Base-by-base conservation (phyloP, 2,113 vertebrate species). In the Paradisaea rubra region DNA sequence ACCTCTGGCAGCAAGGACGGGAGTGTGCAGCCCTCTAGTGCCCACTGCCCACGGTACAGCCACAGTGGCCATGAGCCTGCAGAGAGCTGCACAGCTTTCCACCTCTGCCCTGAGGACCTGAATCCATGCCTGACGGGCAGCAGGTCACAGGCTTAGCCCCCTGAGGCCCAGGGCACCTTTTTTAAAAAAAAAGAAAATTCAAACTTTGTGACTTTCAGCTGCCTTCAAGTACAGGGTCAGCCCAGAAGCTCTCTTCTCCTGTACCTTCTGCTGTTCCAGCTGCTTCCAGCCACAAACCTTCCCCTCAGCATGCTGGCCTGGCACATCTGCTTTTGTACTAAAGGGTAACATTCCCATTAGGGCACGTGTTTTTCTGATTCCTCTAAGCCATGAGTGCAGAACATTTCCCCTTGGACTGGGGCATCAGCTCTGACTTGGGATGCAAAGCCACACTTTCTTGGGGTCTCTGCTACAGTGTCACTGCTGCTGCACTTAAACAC, bases 1-100 rank as follows among this genome's bases (percentile, higher is more conserved):
- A 3, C 21, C 39, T 24, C 63, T 2, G 41, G 3, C 61, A 41
- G 70, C 49, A 61, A 7, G 3, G 24, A 20, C 0, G 33, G 22
- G 89, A 22, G 57, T 7, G 78, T 89, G 81, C 93, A 86, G 96
- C 95, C 93, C 90, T 89, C 95, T 96, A 95, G 93, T 59, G 93
- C 70, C 39, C 8, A 0, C 30, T 78, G 69, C n/a, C 33, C 70
- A 0, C 2, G 7, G 41, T 12, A 0, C 54, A 2, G 24, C 13
- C 61, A 3, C 47, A 1, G 8, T 0, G 37, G 52, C 64, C 27
- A 0, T 0, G 25, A 10, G 39, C 79, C 57, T 6, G 53, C 37
- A 18, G 61, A 24, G 47, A 31, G 44, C 52, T 49, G 24, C 65
- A 2, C 53, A 23, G 30, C 39, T 47, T 54, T 11, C 41, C 33